Conservation (phyloP, 1,140 invertebrate species). For the Hylaeus anthracinus region DNA sequence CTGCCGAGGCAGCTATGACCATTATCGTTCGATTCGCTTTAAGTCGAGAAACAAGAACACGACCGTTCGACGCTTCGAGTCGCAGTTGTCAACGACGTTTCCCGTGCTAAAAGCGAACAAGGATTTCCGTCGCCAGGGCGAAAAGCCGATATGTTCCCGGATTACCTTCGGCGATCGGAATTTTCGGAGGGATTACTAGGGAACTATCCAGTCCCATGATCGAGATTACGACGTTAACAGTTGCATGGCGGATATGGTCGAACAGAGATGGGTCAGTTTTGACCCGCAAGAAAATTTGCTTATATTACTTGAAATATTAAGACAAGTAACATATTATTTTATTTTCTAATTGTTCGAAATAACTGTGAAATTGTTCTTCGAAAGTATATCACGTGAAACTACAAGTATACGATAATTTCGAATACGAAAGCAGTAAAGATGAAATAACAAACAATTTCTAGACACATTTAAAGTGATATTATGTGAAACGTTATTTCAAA, state of each 20-base stretch:
- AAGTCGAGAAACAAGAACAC: slow-evolving; percentile 23
- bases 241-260: neutral
- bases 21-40: slow-evolving; percentile 16
- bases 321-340: no score
- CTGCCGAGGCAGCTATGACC: neutral
- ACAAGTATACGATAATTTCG: no score
- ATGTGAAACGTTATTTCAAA: no score
- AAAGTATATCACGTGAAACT: no score
- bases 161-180: slow-evolving; percentile 26
- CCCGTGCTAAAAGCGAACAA: slow-evolving; percentile 30
- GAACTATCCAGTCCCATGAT: neutral
- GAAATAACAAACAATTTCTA: no score
- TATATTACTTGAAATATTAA: no score
- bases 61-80: slow-evolving; percentile 20
- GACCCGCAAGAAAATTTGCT: no score
- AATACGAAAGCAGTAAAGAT: no score
- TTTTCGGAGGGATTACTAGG: slow-evolving; percentile 19
- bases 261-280: no score
- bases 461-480: no score
- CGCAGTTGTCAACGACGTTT: slow-evolving; percentile 2
- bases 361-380: no score
- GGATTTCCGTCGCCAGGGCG: slow-evolving; percentile 35
- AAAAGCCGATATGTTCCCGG: slow-evolving; percentile 39
- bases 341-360: no score
- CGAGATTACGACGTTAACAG: slow-evolving; percentile 18